Evolutionary conservation across 2,888 invertebrate genomes (phyloP), one percentile per base, ranked within the genome.

Genomic region (Agriopis aurantiaria): DNA sequence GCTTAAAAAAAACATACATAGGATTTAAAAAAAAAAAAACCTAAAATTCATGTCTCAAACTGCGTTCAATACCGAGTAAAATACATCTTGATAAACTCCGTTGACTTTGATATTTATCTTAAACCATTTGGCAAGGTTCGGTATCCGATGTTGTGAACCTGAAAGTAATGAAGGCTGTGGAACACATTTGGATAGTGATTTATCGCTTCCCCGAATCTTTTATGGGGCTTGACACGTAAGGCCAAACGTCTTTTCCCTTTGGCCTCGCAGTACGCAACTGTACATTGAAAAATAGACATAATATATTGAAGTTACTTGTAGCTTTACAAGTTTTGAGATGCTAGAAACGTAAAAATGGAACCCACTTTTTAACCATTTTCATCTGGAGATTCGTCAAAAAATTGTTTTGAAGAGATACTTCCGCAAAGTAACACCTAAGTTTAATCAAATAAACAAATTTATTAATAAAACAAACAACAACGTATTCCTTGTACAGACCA

Each of bases 181-280:
- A 62, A 62, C 53, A 62, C 61, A 61, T 61, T 62, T 62, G 45
- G 45, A 53, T 33, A 33, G 62, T 52, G 62, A 62, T 62, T 62
- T 62, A 62, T 62, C 53, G 53, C 53, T 45, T 62, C 53, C 52
- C 33, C 33, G 62, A 62, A 62, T 62, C 52, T 62, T 62, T 62
- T 62, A 62, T 62, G 53, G 17, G n/a, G 53, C 53, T 45, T 53
- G 53, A 53, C 62, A 62, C 62, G 62, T 62, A 46, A 62, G 45
- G 43, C 53, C 45, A 53, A 62, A 62, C 53, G 45, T 23, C 46
- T 53, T 60, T 43, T 10, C 17, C 62, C 17, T 53, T 17, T 14
- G 53, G 8, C 53, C 52, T n/a, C n/a, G n/a, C 53, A 41, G 43
- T 57, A 57, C 57, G 14, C 23, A 46, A 33, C 58, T 48, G 33